Base-by-base conservation (phyloP, 2,888 invertebrate genomes). In the Drosophila eohydei region DNA sequence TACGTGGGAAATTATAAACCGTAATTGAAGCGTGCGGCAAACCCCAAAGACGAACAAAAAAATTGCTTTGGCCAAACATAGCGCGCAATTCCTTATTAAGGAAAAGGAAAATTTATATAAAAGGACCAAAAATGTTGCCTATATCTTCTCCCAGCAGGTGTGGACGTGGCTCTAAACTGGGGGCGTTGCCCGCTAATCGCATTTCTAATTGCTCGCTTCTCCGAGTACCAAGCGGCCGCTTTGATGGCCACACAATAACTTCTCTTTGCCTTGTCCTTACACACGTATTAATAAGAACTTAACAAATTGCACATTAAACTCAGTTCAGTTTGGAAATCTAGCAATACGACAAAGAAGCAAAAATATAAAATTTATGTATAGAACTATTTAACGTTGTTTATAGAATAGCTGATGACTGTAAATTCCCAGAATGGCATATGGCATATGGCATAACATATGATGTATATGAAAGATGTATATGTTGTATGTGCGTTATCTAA, bases 1-100 rank as follows among this genome's bases (percentile, higher is more conserved):
- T 69, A 86, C 71, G 73, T 84, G 77, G 77, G 84, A 85, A 86
- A 85, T 85, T 85, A 86, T 86, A 82, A 85, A 86, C 77, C 80
- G 77, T 82, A 86, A 86, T 86, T 85, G 84, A 85, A 79, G 82
- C 71, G 74, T 41, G 60, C 56, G 28, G 36, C 34, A 57, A 46
- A 36, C 21, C 30, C 54, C 28, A 40, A 40, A 12, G 28, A 69
- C 36, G 50, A 50, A 54, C 48, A 40, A 57, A 58, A 64, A 43
- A 56, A 60, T 56, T 38, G 21, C 21, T 46, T 38, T 7, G 40
- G 28, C 26, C 51, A 55, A 55, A 21, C 41, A 32, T 5, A 16
- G 58, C 44, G 65, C 62, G 61, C 51, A 52, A 46, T 75, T 78
- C 58, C 78, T 69, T 74, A 66, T 59, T 67, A 66, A 54, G 26